Conservation (phyloP, 2,797 vertebrate species). For the Eulemur coronatus region DNA sequence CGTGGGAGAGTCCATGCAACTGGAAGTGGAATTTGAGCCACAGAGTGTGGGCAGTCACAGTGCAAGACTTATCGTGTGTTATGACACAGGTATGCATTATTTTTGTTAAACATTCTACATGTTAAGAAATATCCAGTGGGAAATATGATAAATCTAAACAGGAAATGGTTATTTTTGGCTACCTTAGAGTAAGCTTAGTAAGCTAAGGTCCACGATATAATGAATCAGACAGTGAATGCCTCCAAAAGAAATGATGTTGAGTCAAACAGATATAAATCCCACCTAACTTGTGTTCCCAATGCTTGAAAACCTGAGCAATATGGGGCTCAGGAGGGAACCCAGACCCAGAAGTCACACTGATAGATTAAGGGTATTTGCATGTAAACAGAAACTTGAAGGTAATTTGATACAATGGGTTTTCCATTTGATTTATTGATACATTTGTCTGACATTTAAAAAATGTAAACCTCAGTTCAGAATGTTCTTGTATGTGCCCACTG, state of each 20-base stretch:
- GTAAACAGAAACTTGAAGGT: background rate
- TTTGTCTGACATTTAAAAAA: conserved; percentile 28
- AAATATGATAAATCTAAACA: background rate
- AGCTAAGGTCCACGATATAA: background rate
- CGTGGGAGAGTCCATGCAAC: conserved; percentile 86
- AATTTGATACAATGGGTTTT: background rate
- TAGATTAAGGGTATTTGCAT: background rate
- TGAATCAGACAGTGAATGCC: background rate
- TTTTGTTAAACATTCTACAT: background rate
- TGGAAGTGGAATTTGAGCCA: conserved; percentile 90
- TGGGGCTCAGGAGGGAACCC: background rate
- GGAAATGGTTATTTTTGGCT: background rate
- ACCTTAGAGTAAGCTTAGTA: background rate
- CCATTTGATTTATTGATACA: conserved; percentile 3
- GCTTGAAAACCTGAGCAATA: background rate
- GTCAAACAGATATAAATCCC: background rate
- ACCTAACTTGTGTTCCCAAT: background rate
- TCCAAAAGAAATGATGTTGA: background rate
- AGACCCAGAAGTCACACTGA: background rate
- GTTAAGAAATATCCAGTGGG: background rate
- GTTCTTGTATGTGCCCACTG: background rate
- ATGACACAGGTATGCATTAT: conserved; percentile 88
- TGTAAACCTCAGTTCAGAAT: conserved; percentile 21
- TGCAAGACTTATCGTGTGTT: conserved; percentile 85
- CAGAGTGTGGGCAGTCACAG: conserved; percentile 84